phyloP scores from a whole-genome alignment of 1,140 invertebrate species.

The Neodiprion lecontei region DNA sequence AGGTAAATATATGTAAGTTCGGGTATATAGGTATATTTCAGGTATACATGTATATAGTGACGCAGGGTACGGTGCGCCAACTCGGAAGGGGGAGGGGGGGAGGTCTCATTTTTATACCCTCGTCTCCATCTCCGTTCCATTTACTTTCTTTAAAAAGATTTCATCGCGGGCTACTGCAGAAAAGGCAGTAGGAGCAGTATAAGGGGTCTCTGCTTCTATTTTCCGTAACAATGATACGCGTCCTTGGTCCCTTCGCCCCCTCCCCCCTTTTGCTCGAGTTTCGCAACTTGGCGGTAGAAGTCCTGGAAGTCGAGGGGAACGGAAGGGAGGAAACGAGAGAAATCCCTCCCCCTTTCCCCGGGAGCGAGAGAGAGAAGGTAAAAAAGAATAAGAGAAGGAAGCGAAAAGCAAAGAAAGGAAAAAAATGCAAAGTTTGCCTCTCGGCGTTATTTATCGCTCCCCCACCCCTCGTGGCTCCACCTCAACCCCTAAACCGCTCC shows the following conservation, averaged over 20 bases:
- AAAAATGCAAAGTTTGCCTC: slow-evolving; percentile 37
- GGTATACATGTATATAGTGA: too few relatives aligned
- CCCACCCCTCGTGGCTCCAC: background rate
- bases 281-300: background rate
- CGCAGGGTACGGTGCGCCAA: background rate
- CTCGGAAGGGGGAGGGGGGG: slow-evolving; percentile 17
- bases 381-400: background rate
- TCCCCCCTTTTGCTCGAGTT: background rate
- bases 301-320: too few relatives aligned
- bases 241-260: slow-evolving; percentile 17
- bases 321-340: background rate
- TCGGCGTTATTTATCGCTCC: slow-evolving; percentile 39
- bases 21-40: background rate
- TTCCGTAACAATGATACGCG: slow-evolving; percentile 43
- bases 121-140: slow-evolving; percentile 41
- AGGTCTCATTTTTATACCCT: slow-evolving; percentile 39
- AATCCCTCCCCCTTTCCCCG: slow-evolving; percentile 6
- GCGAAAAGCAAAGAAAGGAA: background rate
- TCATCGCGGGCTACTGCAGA: slow-evolving; percentile 23
- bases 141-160: slow-evolving; percentile 42
- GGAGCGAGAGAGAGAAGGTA: background rate
- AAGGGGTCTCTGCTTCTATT: slow-evolving; percentile 29
- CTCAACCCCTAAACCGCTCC: slow-evolving; percentile 17
- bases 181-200: too few relatives aligned
- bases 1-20: too few relatives aligned